Percentiles rank a stretch among this genome's conserved stretches.
phyloP scores from a whole-genome alignment of 1,140 invertebrate genomes.

The Philopotamus ludificatus region DNA sequence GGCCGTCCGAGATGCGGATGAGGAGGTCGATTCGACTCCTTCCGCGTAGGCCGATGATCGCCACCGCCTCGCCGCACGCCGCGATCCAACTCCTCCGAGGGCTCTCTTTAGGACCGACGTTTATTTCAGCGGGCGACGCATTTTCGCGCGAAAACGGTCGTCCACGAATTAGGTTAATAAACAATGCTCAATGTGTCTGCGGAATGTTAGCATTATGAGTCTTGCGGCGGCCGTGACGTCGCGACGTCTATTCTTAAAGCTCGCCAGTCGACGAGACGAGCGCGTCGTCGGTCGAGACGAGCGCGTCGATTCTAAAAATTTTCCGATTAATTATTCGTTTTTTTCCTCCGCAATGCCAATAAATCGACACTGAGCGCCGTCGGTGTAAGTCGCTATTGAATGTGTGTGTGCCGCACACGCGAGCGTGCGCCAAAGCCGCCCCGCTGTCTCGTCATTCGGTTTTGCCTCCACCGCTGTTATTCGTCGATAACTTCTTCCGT shows the following conservation, averaged over 20 bases:
- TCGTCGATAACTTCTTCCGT: conserved; percentile 25
- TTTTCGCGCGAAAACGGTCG: background rate
- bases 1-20: background rate
- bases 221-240: background rate
- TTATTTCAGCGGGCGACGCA: background rate
- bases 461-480: conserved; percentile 19
- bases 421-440: conserved; percentile 11
- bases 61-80: no score
- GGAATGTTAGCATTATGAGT: background rate
- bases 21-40: no score
- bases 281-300: background rate
- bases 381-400: background rate
- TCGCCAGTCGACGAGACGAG: background rate
- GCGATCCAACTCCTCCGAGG: background rate
- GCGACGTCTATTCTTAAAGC: conserved; percentile 6
- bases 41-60: no score
- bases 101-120: no score
- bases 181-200: background rate
- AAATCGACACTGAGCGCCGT: no score
- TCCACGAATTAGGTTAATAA: background rate
- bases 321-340: no score
- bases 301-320: background rate
- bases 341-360: no score
- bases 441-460: conserved; percentile 21
- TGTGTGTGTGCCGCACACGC: background rate